A percentile compares a stretch with the other conserved stretches of the same genome.
These are phyloP conservation scores for Xenus cinereus DNA, from an alignment of 2,113 vertebrate genomes.

Conservation along the genomic window DNA sequence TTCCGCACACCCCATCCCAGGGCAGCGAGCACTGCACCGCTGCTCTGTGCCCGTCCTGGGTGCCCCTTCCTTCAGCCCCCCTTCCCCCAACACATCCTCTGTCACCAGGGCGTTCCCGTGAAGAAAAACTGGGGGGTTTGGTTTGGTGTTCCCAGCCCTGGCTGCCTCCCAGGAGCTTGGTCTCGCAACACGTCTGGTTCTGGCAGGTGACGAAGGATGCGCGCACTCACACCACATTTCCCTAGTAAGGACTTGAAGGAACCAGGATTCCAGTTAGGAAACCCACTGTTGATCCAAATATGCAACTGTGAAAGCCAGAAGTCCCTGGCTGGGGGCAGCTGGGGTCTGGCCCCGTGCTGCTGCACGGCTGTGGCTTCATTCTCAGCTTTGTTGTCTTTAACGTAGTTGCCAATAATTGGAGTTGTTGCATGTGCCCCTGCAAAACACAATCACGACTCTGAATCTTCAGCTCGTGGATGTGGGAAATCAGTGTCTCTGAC, in stretches of 20 bases:
- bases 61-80: not conserved
- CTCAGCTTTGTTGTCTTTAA: not conserved
- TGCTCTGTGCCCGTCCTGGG: constrained; percentile 5
- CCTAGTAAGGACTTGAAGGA: not conserved
- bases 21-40: not conserved
- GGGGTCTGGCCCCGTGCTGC: not conserved
- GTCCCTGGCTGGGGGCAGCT: not conserved
- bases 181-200: not conserved
- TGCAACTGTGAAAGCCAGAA: constrained; percentile 17
- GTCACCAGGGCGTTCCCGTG: not conserved
- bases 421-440: constrained; percentile 5
- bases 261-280: not conserved
- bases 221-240: fast-evolving
- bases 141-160: not conserved
- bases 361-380: fast-evolving
- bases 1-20: not conserved
- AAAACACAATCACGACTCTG: not conserved
- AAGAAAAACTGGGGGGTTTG: not conserved
- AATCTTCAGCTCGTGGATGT: not conserved
- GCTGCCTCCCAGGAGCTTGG: not conserved
- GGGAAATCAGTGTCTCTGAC: not conserved
- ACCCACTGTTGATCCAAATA: not conserved
- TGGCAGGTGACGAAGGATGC: not conserved
- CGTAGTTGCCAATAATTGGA: not conserved
- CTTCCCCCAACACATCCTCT: not conserved